These are phyloP conservation scores for Adelognathus sp. DNA, from an alignment of 2,888 invertebrate species.

Conservation along the genomic window DNA sequence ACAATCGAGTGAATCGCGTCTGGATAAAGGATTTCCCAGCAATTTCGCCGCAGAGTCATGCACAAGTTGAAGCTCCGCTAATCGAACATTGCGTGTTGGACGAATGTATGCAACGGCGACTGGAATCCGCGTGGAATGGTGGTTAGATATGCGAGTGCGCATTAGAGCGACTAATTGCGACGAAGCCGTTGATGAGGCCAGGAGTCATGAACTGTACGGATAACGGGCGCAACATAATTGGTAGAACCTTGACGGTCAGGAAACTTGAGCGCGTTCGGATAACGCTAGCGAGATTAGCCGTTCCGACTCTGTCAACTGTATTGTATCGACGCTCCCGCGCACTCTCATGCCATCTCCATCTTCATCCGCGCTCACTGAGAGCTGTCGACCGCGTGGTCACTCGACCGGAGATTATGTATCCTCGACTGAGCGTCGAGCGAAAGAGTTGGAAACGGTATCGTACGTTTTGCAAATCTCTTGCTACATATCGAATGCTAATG, in stretches of 20 bases:
- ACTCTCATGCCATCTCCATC: background rate
- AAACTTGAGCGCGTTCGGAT: background rate
- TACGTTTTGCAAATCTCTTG: background rate
- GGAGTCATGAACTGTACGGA: background rate
- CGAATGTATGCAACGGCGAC: no score
- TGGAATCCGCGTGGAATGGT: no score
- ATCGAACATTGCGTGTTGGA: conserved; percentile 1
- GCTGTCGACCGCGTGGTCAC: background rate
- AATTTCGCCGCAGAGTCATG: background rate
- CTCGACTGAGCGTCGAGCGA: no score
- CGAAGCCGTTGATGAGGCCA: background rate
- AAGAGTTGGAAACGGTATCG: background rate
- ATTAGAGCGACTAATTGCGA: conserved; percentile 1
- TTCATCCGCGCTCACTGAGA: background rate
- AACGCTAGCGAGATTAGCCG: background rate
- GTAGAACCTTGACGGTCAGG: background rate
- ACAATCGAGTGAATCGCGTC: no score
- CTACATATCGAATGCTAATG: conserved; percentile 1
- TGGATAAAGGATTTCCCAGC: background rate
- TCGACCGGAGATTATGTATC: background rate
- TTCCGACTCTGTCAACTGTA: no score
- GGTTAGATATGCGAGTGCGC: background rate
- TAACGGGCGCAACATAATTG: background rate
- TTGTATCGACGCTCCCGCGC: no score
- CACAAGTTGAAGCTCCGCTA: background rate